Evolutionary conservation across 2,113 vertebrate species (phyloP), one percentile per base, ranked within the genome.

Genomic region (Electrona antarctica): DNA sequence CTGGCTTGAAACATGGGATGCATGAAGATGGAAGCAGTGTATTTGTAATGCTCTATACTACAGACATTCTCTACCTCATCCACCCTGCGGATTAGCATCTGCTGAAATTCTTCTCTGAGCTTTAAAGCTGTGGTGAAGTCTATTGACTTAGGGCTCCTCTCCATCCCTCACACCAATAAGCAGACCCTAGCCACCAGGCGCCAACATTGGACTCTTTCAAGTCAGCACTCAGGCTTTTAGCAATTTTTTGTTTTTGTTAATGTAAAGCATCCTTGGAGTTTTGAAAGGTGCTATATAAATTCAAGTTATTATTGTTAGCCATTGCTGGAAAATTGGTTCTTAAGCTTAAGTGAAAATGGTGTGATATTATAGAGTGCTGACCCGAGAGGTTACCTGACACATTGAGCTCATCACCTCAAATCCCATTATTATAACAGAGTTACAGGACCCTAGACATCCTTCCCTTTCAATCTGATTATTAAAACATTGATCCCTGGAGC

Each of bases 11-110:
- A 78, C 55, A 52, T 33, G 10, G 33, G 64, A n/a, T 69, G 66
- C 59, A 28, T 54, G 50, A 46, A 52, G 52, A 60, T 59, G 51
- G 50, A 67, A 29, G 14, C 56, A 60, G 57, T 21, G 21, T 8
- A 7, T 68, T 50, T 41, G 33, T 41, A 41, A 41, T 4, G 28
- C 50, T 67, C 28, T 55, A n/a, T 45, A 33, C 49, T 73, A 6
- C 71, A 80, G 56, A 54, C 60, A 29, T 41, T 46, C 46, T 64
- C 14, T 6, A 52, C 61, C 78, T 73, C 4, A 3, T 51, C 63
- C n/a, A 8, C 66, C 62, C 59, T 6, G 33, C 46, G 77, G 67
- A 84, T 88, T 81, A 80, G 64, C 67, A 84, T 85, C 67, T 71
- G 66, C 63, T 52, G 33, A 41, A 41, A 41, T 41, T 41, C 33